Base-by-base conservation (phyloP, 2,113 vertebrate species). In the Ancistrus triradiatus region DNA sequence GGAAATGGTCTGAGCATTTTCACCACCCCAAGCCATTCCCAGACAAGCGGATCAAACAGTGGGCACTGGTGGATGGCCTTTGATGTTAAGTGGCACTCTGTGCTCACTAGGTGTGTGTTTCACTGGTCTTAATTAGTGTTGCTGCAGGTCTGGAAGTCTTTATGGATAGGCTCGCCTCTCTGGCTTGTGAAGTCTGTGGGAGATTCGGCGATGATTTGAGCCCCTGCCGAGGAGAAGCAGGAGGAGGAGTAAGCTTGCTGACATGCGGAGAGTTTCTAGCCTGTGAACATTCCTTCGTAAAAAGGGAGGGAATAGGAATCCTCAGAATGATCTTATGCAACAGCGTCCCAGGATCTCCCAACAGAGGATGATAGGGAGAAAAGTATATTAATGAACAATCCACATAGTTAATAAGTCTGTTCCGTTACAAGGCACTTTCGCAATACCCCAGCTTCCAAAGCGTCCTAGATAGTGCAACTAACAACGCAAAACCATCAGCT, bases 111-210 rank as follows among this genome's bases (percentile, higher is more conserved):
- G 77, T 84, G 79, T 81, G 68, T 74, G 65, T 83, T 87, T 86
- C 79, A 79, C 81, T 79, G 80, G 56, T 77, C 76, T 73, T 85
- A 83, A 85, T 89, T 85, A 85, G 63, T 83, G 80, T 70, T 76
- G 73, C 74, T 62, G 68, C 74, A 73, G 73, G 81, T 83, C 73
- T 85, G 80, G 73, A 80, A 82, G 63, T 53, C 75, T 83, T 87
- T 77, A 77, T 72, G 19, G 21, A 40, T 50, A 66, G 51, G 15
- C 33, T 15, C 8, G n/a, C 61, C 63, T 60, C 71, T 71, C 55
- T 67, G 63, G 72, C 74, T 76, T 71, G 68, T 68, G 75, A 82
- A 81, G 80, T 77, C 79, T 79, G 33, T 57, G 56, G 46, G 59
- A 49, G 51, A 27, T 27, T 50, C 42, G 55, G 64, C 35, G 43